These are phyloP conservation scores for Oceanodroma tethys DNA, from an alignment of 2,113 vertebrate species.

Conservation along the genomic window DNA sequence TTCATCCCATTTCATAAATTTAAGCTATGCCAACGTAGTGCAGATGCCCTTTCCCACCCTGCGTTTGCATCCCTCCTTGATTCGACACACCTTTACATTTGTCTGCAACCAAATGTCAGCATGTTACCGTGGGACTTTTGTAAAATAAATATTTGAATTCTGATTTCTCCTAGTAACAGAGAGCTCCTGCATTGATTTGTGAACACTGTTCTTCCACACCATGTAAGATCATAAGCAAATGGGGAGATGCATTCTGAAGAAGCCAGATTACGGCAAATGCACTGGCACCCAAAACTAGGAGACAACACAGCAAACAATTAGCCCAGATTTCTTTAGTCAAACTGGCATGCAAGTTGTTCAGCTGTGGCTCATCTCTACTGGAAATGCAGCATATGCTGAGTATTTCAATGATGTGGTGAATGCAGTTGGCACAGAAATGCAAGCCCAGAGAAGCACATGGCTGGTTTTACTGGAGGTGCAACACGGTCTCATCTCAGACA, in stretches of 20 bases:
- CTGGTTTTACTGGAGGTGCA: background rate
- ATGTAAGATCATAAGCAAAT: background rate
- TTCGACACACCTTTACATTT: background rate
- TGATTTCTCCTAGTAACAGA: background rate
- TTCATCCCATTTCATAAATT: background rate
- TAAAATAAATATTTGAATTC: background rate
- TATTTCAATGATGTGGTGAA: constrained; percentile 23
- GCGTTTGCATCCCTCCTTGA: background rate
- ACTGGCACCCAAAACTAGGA: background rate
- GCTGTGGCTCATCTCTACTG: background rate
- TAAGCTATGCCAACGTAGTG: background rate
- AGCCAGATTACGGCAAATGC: background rate
- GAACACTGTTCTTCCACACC: background rate
- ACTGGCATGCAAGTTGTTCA: background rate
- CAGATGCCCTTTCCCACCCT: background rate
- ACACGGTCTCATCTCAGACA: background rate
- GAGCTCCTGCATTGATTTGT: background rate
- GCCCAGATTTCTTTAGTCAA: background rate
- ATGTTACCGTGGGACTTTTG: background rate
- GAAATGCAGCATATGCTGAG: background rate
- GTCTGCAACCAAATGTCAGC: background rate
- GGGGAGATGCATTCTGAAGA: background rate
- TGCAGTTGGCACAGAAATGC: constrained; percentile 4
- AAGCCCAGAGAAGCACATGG: background rate
- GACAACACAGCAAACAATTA: background rate